phyloP scores from a whole-genome alignment of 1,140 invertebrate species.

The Ceratina japonica region DNA sequence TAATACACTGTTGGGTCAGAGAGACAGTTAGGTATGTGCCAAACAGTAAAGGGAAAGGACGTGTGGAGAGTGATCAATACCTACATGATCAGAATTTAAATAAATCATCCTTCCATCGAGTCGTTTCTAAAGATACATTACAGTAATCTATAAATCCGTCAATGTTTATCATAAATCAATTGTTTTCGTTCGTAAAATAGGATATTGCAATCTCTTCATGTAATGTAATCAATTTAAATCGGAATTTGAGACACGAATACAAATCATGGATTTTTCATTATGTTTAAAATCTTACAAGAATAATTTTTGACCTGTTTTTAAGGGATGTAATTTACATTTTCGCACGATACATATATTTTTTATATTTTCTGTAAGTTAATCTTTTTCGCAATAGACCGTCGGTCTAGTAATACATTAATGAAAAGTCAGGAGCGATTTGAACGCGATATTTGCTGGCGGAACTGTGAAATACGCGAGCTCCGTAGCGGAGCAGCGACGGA shows the following conservation, averaged over 20 bases:
- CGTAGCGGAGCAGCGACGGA: background rate
- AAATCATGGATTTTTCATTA: too few species aligned
- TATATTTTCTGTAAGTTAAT: too few species aligned
- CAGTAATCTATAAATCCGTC: background rate
- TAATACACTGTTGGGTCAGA: background rate
- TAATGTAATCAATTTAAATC: too few species aligned
- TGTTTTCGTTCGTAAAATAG: too few species aligned
- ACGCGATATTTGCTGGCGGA: background rate
- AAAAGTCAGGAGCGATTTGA: background rate
- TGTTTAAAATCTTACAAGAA: too few species aligned
- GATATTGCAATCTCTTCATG: too few species aligned
- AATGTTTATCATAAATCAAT: background rate
- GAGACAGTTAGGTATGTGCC: background rate
- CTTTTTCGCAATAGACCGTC: background rate
- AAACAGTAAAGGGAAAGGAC: background rate
- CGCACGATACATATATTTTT: too few species aligned
- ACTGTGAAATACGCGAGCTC: constrained; percentile 8
- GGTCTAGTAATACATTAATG: background rate
- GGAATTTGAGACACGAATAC: too few species aligned
- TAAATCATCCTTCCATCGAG: constrained; percentile 1
- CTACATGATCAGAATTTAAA: background rate
- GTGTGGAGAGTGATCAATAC: background rate
- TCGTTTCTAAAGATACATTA: background rate
- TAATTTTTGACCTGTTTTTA: too few species aligned
- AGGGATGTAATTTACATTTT: too few species aligned